Evolutionary conservation across 2,113 vertebrate genomes (phyloP).

Genomic region (cat (Felis catus)): DNA sequence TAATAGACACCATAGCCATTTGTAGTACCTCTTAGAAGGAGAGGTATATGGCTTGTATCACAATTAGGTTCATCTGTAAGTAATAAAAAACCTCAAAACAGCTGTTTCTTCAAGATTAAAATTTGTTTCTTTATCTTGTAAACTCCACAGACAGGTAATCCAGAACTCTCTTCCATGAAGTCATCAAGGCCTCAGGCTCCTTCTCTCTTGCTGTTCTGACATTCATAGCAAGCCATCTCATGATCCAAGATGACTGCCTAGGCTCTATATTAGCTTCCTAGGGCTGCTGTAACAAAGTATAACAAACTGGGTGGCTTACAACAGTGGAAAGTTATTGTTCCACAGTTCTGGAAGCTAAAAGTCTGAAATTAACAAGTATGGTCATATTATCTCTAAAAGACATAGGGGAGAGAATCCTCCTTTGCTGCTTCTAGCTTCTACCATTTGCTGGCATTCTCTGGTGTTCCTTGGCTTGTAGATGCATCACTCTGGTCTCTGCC

Average conservation of each 20-base stretch:
- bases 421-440: neutral
- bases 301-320: neutral
- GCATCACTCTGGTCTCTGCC: neutral
- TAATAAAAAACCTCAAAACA: neutral
- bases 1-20: neutral
- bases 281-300: neutral
- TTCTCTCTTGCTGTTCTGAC: neutral
- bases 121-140: neutral
- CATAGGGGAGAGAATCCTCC: neutral
- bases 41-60: neutral
- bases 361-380: neutral
- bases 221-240: neutral
- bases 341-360: neutral
- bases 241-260: neutral
- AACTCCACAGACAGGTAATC: neutral
- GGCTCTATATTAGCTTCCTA: neutral
- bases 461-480: neutral
- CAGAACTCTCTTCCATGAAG: neutral
- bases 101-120: neutral
- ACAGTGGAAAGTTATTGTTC: neutral
- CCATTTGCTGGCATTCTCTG: neutral
- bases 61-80: neutral
- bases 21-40: neutral
- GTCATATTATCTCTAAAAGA: neutral
- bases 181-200: neutral